Base-by-base conservation (phyloP, 2,113 vertebrate species). In the Thunnus maccoyii region DNA sequence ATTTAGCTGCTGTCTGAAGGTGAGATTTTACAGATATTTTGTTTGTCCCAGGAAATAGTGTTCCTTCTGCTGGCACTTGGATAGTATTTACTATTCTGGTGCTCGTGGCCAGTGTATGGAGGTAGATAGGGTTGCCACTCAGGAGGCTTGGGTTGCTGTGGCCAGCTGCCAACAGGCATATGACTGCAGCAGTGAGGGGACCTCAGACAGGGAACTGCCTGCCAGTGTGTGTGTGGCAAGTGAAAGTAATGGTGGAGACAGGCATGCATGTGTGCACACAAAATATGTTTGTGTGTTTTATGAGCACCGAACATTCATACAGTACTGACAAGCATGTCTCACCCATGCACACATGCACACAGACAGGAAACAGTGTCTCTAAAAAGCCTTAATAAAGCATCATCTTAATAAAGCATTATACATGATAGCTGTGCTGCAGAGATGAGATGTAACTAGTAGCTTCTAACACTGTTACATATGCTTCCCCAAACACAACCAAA, bases 21-120 rank as follows among this genome's bases (percentile, higher is more conserved):
- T 93, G 94, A 94, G 91, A 85, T 91, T 94, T 94, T 92, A 87
- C 90, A 92, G 94, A 90, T 91, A 95, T 95, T 95, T 84, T 93
- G 94, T 96, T 95, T 95, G 95, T 65, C 80, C 86, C 70, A 76
- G 86, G 92, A 89, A 94, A 86, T 88, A 85, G 91, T 91, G 79
- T 91, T 22, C 17, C 84, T 93, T 93, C 90, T 87, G 91, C 93
- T 94, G 87, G 91, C 83, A 82, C 85, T 76, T 89, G 91, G 92
- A 95, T 82, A 93, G 93, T 97, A 96, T 97, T 96, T 96, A 96
- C 95, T 96, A 97, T 97, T 97, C 96, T 96, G 95, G 95, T 96
- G 82, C 66, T 67, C 50, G 72, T 86, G 69, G 89, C 92, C 94
- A 93, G 94, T 90, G 95, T 94, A 93, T 94, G 92, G 27, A 87